A percentile compares a stretch with the other conserved stretches of the same genome.
Conservation (phyloP, 2,888 invertebrate genomes). For the Andricus curvator region DNA sequence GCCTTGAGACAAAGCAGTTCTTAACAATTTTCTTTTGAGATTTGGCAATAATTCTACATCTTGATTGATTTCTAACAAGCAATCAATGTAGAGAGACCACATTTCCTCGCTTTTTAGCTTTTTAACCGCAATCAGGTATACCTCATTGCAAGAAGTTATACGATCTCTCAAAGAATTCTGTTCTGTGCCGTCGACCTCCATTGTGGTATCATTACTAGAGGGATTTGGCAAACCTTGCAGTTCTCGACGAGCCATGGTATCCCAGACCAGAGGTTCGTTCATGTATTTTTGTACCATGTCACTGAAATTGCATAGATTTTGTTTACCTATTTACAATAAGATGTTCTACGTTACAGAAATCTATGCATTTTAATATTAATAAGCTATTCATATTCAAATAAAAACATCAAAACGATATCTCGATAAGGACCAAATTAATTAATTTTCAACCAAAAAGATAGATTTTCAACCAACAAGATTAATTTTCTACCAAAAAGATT, state of each 20-base stretch:
- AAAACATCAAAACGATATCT: no score
- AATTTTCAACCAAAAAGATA: no score
- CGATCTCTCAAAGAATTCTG: constrained; percentile 75
- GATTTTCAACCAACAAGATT: no score
- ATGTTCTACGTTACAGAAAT: no score
- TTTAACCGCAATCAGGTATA: constrained; percentile 79
- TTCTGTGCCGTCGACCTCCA: constrained; percentile 64
- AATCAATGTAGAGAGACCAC: constrained; percentile 81
- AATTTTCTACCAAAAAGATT: no score
- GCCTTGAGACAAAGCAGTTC: constrained; percentile 79
- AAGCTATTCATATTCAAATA: no score
- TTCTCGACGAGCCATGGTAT: constrained; percentile 82
- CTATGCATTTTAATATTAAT: no score
- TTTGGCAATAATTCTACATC: constrained; percentile 78
- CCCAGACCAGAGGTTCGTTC: constrained; percentile 81
- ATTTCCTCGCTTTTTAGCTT: constrained; percentile 79
- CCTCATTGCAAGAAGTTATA: constrained; percentile 78
- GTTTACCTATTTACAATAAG: background rate
- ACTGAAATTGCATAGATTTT: constrained; percentile 59
- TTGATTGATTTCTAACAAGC: constrained; percentile 80
- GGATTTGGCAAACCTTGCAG: constrained; percentile 75
- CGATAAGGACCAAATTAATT: constrained; percentile 10
- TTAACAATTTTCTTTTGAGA: constrained; percentile 79
- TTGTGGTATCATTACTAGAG: constrained; percentile 41
- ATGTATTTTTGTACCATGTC: constrained; percentile 79